A percentile compares a stretch with the other conserved stretches of the same genome.
Evolutionary conservation across 2,888 invertebrate genomes (phyloP).

Genomic region (Punctoribates punctum): DNA sequence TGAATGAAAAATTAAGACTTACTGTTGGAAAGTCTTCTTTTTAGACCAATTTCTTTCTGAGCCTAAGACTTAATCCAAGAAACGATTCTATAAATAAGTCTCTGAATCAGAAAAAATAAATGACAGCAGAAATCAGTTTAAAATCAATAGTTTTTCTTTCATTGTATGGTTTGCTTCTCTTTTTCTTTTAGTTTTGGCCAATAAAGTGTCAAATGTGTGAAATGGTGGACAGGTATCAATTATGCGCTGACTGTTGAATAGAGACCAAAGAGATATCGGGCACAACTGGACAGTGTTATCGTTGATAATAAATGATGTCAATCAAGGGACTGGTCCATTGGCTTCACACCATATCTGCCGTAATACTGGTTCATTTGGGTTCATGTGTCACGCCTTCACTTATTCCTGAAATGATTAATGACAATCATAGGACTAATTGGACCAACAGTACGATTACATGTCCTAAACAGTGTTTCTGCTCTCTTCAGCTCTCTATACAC

Average conservation of each 20-base stretch:
- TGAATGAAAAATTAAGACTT: too few relatives aligned
- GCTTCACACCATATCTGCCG: constrained; percentile 24
- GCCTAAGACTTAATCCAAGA: too few relatives aligned
- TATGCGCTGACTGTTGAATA: neutral
- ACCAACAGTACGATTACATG: constrained; percentile 9
- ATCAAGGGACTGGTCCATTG: constrained; percentile 23
- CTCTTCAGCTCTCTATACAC: constrained; percentile 14
- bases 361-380: constrained; percentile 26
- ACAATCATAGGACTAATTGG: constrained; percentile 36
- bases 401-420: constrained; percentile 33
- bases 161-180: too few relatives aligned
- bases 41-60: too few relatives aligned
- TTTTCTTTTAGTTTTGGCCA: too few relatives aligned
- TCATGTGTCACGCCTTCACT: constrained; percentile 33
- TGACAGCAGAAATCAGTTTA: too few relatives aligned
- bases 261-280: neutral
- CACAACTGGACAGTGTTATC: neutral
- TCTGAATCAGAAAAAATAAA: too few relatives aligned
- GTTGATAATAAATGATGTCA: constrained; percentile 26
- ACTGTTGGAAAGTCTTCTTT: too few relatives aligned
- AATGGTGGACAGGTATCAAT: too few relatives aligned
- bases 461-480: constrained; percentile 27
- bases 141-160: too few relatives aligned
- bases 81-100: too few relatives aligned
- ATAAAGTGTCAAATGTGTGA: too few relatives aligned